Base-by-base conservation (phyloP, 2,888 invertebrate species). In the Drosophila acutilabella region DNA sequence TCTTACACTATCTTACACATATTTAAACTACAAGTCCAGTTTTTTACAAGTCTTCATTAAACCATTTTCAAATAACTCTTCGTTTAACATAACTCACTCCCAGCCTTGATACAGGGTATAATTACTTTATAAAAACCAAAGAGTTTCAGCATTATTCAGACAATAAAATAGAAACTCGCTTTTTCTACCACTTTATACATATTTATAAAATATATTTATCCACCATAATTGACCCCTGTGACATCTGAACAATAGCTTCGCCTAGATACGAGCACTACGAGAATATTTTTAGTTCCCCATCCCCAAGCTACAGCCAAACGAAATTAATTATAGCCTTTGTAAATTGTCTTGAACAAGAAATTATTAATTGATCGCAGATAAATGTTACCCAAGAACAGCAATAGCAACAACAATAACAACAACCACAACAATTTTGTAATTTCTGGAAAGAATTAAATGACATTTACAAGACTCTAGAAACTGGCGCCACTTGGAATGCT, bases 251-350 rank as follows among this genome's bases (percentile, higher is more conserved):
- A 76, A 74, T 59, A 58, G 54, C 61, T 8, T 68, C 64, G 60
- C 50, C 71, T 57, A 59, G 54, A 64, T 44, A 62, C 18, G 36
- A 38, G 16, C 14, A 56, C 36, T 36, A 20, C 57, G n/a, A 26
- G 36, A 13, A 7, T n/a, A 40, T 40, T 18, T 33, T 33, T 33
- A 48, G 38, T 44, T 26, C 40, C 26, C n/a, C 41, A 26, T 10
- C 44, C 23, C 23, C 23, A 13, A 20, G 52, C 40, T 20, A 51
- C 69, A 69, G 47, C 60, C 64, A 76, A 41, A 57, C 50, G 66
- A 68, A 70, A 77, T 85, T 71, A 79, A 68, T 74, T 85, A 88
- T 85, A 64, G 71, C 77, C 79, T 81, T 77, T 77, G 82, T 84
- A 79, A 75, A 84, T 88, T 83, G 86, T 81, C 88, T 70, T 81